These are phyloP conservation scores for Ctenomys sociabilis DNA, from an alignment of 2,113 vertebrate genomes.

Conservation along the genomic window DNA sequence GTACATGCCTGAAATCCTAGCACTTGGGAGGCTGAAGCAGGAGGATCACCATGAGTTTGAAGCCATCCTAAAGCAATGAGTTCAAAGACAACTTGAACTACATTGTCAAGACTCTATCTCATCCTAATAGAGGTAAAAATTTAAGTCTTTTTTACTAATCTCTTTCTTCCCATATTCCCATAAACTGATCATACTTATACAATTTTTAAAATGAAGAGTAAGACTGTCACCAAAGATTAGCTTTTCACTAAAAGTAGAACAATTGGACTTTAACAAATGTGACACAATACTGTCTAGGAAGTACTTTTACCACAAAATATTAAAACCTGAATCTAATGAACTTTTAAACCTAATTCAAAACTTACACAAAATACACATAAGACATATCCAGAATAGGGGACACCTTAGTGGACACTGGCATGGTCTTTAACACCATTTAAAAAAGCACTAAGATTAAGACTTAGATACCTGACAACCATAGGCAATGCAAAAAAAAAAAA, in stretches of 20 bases:
- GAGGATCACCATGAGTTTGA: background rate
- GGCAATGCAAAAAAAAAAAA: background rate
- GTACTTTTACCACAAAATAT: background rate
- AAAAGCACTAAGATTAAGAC: background rate
- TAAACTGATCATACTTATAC: background rate
- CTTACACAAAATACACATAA: background rate
- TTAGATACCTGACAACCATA: background rate
- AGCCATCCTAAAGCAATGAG: background rate
- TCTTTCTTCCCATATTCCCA: background rate
- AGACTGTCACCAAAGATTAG: conserved; percentile 11
- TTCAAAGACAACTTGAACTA: background rate
- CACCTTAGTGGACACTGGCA: background rate
- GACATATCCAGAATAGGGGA: background rate
- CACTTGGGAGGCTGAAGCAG: background rate
- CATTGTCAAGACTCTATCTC: background rate
- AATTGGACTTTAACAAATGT: background rate
- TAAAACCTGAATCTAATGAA: conserved; percentile 42
- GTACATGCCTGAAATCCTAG: background rate
- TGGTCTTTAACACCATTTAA: conserved; percentile 1
- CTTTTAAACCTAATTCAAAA: conserved; percentile 33
- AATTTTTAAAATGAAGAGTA: background rate
- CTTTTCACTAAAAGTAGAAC: background rate
- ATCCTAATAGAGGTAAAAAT: conserved; percentile 4
- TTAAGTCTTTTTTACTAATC: background rate
- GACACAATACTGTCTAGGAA: background rate